Base-by-base conservation (phyloP, 2,888 invertebrate species). In the Aleiodes leptofemur region DNA sequence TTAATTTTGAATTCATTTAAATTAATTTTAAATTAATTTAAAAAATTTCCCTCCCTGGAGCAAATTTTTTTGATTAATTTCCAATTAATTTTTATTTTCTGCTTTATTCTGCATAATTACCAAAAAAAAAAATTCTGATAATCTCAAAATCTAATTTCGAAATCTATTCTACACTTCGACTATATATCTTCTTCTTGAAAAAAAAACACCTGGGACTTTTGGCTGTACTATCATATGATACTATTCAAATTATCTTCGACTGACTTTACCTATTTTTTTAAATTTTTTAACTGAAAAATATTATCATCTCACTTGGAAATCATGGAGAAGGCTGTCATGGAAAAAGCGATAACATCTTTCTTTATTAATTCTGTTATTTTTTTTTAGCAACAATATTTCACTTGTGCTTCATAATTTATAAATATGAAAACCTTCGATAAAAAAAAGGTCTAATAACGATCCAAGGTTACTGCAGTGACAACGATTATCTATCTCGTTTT, bases 361-460 rank as follows among this genome's bases (percentile, higher is more conserved):
- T 55, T 16, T 55, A 55, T 55, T 16, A 55, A 16, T 55, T 14
- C 16, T 13, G 16, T 55, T 34, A 34, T 34, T 16, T 56, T 16
- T 56, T 16, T 16, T 14, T 64, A 16, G 11, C 48, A 48, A 8
- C 64, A 48, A 43, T 48, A 43, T 48, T 23, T 43, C 4, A 43
- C 16, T 23, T 64, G 8, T 23, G 64, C 64, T 64, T 43, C 9
- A 64, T 64, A 64, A 48, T 64, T 83, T 16, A 48, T 64, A 43
- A 43, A 23, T 23, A 2, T 13, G n/a, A 13, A 64, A 51, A 29
- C 51, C 51, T 50, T 68, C 23, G 51, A 48, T 43, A 48, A 34
- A 34, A 34, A 34, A 75, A 73, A 73, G 76, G 74, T 73, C 77
- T 16, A 69, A 16, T 68, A 73, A 73, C 77, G 69, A 70, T 69